Evolutionary conservation across 1,140 invertebrate genomes (phyloP).

Genomic region (Heliconius hewitsoni): DNA sequence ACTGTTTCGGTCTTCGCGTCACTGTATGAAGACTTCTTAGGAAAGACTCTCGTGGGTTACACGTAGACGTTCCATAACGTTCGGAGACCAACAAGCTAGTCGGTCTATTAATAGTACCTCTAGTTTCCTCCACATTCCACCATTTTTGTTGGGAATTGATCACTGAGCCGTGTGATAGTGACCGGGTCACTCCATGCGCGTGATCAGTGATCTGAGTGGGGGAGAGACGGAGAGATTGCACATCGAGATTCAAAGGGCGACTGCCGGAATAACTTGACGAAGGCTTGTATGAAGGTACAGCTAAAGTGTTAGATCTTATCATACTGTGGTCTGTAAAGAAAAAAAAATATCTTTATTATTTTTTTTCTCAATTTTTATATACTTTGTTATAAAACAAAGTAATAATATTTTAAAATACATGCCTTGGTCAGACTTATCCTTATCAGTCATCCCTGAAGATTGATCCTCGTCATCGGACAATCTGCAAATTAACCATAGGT

Average conservation of each 20-base stretch:
- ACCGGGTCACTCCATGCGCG: slow-evolving; percentile 75
- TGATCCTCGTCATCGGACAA: slow-evolving; percentile 77
- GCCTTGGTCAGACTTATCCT: slow-evolving; percentile 74
- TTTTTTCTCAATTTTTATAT: no score
- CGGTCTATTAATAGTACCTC: slow-evolving; percentile 67
- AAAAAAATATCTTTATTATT: background rate
- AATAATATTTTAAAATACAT: background rate
- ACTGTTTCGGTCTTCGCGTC: slow-evolving; percentile 68
- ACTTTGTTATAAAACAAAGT: background rate
- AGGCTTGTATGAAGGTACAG: slow-evolving; percentile 76
- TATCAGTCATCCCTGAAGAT: slow-evolving; percentile 78
- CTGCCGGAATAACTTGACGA: slow-evolving; percentile 64
- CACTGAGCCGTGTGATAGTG: slow-evolving; percentile 76
- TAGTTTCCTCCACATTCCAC: slow-evolving; percentile 70
- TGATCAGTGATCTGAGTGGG: slow-evolving; percentile 68
- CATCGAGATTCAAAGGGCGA: slow-evolving; percentile 64
- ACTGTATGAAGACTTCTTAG: slow-evolving; percentile 75
- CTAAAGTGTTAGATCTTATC: slow-evolving; percentile 83
- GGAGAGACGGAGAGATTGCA: slow-evolving; percentile 69
- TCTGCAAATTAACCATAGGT: slow-evolving; percentile 45
- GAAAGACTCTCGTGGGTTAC: slow-evolving; percentile 68
- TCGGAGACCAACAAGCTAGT: slow-evolving; percentile 75
- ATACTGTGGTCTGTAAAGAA: slow-evolving; percentile 73
- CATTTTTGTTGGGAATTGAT: slow-evolving; percentile 71
- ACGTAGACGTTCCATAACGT: slow-evolving; percentile 60